phyloP scores from a whole-genome alignment of 2,797 vertebrate species.

The Gephyroberyx darwinii region DNA sequence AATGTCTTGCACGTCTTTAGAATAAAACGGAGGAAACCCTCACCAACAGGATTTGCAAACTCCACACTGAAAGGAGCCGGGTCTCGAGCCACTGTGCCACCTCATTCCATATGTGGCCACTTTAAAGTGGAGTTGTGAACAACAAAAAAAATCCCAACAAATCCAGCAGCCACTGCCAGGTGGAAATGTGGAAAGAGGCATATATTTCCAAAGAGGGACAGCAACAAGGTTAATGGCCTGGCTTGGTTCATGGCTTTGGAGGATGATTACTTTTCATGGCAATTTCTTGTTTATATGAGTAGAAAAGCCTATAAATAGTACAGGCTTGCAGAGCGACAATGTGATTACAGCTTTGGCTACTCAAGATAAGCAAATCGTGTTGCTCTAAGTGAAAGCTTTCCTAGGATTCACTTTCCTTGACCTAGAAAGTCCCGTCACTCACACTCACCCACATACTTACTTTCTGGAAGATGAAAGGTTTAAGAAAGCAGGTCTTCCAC shows the following conservation, averaged over 20 bases:
- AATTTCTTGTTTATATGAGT: conserved; percentile 72
- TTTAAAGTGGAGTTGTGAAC: conserved; percentile 1
- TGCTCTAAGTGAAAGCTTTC: conserved; percentile 71
- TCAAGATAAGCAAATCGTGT: conserved; percentile 74
- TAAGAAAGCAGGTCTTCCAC: conserved; percentile 40
- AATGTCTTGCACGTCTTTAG: conserved; percentile 47
- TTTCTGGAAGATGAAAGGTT: conserved; percentile 46
- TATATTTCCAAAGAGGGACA: conserved; percentile 38
- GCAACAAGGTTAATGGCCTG: conserved; percentile 62
- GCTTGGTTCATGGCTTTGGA: conserved; percentile 56
- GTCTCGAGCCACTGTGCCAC: conserved; percentile 18
- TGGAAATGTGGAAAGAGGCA: conserved; percentile 1
- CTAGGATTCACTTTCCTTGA: conserved; percentile 71
- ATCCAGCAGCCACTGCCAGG: conserved; percentile 18
- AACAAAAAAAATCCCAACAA: conserved; percentile 2
- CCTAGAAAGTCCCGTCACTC: conserved; percentile 72
- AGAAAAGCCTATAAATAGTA: conserved; percentile 69
- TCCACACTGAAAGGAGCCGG: not conserved
- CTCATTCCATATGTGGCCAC: conserved; percentile 26
- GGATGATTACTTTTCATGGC: conserved; percentile 65
- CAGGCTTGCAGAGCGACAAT: conserved; percentile 71
- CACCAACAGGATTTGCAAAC: conserved; percentile 51
- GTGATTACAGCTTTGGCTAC: conserved; percentile 76
- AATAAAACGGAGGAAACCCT: conserved; percentile 45
- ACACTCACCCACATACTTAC: conserved; percentile 53